Evolutionary conservation across 2,888 invertebrate species (phyloP).

Genomic region (Iphiclides podalirius): DNA sequence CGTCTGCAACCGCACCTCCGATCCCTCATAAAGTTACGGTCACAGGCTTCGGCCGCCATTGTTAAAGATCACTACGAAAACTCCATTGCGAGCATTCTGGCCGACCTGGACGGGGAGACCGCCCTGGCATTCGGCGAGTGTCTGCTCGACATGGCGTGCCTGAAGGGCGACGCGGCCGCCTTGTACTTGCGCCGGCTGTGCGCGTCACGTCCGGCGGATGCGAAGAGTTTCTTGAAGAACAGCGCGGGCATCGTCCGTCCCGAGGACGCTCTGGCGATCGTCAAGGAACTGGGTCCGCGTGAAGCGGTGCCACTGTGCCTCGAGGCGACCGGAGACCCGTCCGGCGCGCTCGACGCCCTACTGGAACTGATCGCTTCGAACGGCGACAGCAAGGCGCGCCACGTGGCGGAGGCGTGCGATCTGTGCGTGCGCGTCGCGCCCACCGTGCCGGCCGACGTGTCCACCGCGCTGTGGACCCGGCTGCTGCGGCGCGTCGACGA

Average conservation of each 20-base stretch:
- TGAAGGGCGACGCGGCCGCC: conserved; percentile 50
- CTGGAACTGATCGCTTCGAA: conserved; percentile 40
- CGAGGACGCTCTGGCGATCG: conserved; percentile 57
- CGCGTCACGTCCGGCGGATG: conserved; percentile 41
- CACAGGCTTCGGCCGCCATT: conserved; percentile 54
- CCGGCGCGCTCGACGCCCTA: conserved; percentile 56
- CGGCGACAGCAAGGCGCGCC: conserved; percentile 32
- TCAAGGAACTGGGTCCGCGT: conserved; percentile 46
- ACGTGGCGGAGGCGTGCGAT: conserved; percentile 46
- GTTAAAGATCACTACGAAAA: conserved; percentile 43
- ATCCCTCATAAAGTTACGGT: conserved; percentile 47
- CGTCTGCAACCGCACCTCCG: conserved; percentile 42
- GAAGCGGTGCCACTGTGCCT: conserved; percentile 63
- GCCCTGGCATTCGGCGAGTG: conserved; percentile 49
- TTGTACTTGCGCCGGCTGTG: conserved; percentile 55
- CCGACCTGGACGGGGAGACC: conserved; percentile 33
- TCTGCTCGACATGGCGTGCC: conserved; percentile 46
- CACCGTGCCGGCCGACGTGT: conserved; percentile 42
- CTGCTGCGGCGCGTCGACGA: conserved; percentile 41
- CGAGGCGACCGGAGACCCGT: conserved; percentile 63
- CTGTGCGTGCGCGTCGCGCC: conserved; percentile 53
- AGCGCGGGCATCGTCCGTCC: conserved; percentile 59
- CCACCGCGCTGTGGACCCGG: conserved; percentile 52
- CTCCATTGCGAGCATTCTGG: conserved; percentile 37
- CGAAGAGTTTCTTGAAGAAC: conserved; percentile 48